phyloP scores from a whole-genome alignment of 2,797 vertebrate species.

The Falco berigora region DNA sequence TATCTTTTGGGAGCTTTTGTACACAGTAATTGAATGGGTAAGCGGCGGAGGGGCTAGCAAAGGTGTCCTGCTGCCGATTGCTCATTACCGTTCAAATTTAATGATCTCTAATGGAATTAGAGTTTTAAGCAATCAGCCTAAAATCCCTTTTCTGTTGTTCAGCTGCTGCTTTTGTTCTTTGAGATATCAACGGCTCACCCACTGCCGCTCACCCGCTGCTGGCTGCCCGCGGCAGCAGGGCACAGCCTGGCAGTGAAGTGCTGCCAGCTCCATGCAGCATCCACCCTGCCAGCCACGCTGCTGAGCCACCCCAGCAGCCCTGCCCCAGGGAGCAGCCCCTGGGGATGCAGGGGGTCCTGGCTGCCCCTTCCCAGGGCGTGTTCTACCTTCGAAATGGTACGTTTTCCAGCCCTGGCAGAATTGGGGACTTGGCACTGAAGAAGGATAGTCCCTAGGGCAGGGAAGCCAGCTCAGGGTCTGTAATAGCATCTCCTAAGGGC shows the following conservation, averaged over 20 bases:
- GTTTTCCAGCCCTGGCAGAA: not conserved
- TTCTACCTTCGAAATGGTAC: not conserved
- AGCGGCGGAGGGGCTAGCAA: not conserved
- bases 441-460: not conserved
- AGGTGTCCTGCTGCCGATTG: not conserved
- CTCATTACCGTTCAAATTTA: not conserved
- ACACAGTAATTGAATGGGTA: not conserved
- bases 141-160: not conserved
- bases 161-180: not conserved
- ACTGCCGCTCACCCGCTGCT: not conserved
- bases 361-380: not conserved
- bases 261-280: not conserved
- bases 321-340: not conserved
- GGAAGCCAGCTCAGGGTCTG: not conserved
- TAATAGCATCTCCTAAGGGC: not conserved
- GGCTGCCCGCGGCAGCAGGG: not conserved
- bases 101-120: not conserved
- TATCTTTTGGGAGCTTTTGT: not conserved
- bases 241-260: fast-evolving
- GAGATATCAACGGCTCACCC: not conserved
- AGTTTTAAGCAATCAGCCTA: not conserved
- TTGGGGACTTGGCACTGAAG: not conserved
- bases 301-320: not conserved
- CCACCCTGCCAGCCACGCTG: not conserved
- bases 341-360: not conserved